A percentile compares a stretch with the other conserved stretches of the same genome.
Conservation (phyloP, 2,113 vertebrate genomes). For the Macrotis lagotis region DNA sequence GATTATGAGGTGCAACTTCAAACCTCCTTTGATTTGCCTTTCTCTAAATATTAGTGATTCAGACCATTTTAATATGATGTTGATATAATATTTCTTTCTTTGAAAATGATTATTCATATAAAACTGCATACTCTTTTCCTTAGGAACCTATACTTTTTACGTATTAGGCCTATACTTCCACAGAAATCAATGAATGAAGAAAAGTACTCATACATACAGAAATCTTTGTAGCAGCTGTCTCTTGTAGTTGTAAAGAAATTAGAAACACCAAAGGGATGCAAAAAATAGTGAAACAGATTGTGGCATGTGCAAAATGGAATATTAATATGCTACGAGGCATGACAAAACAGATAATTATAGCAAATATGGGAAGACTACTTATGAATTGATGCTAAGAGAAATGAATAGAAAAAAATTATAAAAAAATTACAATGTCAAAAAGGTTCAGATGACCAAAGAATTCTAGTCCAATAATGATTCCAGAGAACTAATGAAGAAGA, state of each 20-base stretch:
- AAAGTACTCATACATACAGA: neutral
- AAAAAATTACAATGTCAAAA: too few relatives aligned
- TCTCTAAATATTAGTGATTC: neutral
- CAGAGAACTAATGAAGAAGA: too few relatives aligned
- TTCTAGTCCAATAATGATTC: too few relatives aligned
- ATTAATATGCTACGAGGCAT: too few relatives aligned
- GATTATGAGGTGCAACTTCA: neutral
- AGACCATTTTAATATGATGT: neutral
- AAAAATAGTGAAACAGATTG: neutral
- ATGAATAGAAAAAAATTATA: too few relatives aligned
- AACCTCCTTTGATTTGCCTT: neutral
- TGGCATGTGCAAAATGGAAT: neutral
- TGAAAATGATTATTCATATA: neutral
- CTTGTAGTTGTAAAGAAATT: slow-evolving; percentile 8
- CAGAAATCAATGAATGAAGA: neutral
- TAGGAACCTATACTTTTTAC: too few relatives aligned
- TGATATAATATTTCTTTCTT: neutral
- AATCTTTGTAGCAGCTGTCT: neutral
- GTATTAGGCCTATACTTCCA: too few relatives aligned
- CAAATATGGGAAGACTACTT: too few relatives aligned
- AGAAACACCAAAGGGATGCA: neutral
- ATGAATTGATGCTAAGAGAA: too few relatives aligned
- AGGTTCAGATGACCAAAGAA: too few relatives aligned
- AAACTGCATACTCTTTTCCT: neutral
- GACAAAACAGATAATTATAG: too few relatives aligned